Evolutionary conservation across 2,797 vertebrate genomes (phyloP), one percentile per base, ranked within the genome.

Genomic region (Brachyalestes nurse): DNA sequence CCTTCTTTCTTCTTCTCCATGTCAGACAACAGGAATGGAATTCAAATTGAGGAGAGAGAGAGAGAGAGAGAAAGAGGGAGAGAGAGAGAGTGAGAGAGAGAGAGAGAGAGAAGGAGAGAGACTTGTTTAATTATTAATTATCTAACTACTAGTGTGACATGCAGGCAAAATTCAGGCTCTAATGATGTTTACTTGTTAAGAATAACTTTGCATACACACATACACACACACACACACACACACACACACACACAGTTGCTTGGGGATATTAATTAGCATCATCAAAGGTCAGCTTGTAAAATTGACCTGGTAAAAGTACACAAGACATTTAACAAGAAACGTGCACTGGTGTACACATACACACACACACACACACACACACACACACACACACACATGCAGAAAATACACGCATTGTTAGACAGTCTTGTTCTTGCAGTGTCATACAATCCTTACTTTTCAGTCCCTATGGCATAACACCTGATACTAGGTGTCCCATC

Each of bases 111-210:
- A 55, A 23, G 16, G 8, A n/a, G 51, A 47, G 9, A 53, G 55
- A 7, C 5, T 62, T 13, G 23, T 13, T 78, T 38, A 72, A 71
- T 10, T 6, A 45, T 28, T 28, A 28, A 45, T 61, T 21, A 62
- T 79, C 62, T 72, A 72, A 72, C 42, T 71, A 62, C 66, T 49
- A 71, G 17, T 55, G 57, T 71, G 58, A 61, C 19, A 1, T 49
- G 23, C 28, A 61, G 55, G 40, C 67, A 60, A 62, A 40, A 47
- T 21, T 12, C 1, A 23, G 23, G 57, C 55, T 51, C 42, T 78
- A 78, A 71, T 71, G 42, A 72, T 72, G 65, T 70, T 60, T 60
- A 78, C 76, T 60, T 60, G 55, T 25, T 71, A 6, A 71, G 51
- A 71, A 47, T 71, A 71, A 51, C 51, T 47, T 71, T 51, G 16